A percentile compares a stretch with the other conserved stretches of the same genome.
Evolutionary conservation across 2,888 invertebrate genomes (phyloP).

Genomic region (Leptinotarsa rubiginosa): DNA sequence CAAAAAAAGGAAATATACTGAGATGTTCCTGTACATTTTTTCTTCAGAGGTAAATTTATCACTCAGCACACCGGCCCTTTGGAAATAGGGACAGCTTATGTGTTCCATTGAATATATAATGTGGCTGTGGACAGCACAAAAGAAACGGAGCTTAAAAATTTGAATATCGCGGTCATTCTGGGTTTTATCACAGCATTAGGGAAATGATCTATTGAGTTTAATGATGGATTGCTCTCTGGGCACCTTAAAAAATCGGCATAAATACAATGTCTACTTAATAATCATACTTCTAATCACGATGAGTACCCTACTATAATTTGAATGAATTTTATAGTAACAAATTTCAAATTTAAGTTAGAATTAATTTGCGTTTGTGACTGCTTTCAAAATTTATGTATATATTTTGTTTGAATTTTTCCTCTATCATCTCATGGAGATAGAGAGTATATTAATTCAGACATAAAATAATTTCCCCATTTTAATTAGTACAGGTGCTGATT

Average conservation of each 20-base stretch:
- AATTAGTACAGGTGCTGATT: too few relatives aligned
- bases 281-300: too few relatives aligned
- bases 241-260: slow-evolving; percentile 3
- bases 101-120: slow-evolving; percentile 63
- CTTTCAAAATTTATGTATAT: too few relatives aligned
- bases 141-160: slow-evolving; percentile 67
- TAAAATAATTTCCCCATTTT: too few relatives aligned
- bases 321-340: too few relatives aligned
- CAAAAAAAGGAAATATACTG: not conserved
- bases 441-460: too few relatives aligned
- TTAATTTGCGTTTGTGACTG: too few relatives aligned
- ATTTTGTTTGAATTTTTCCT: too few relatives aligned
- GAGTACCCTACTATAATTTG: too few relatives aligned
- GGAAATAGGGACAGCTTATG: slow-evolving; percentile 53
- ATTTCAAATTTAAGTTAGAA: too few relatives aligned
- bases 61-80: slow-evolving; percentile 32
- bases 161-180: slow-evolving; percentile 68
- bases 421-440: too few relatives aligned
- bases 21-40: slow-evolving; percentile 15
- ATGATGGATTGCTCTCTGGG: slow-evolving; percentile 61
- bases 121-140: slow-evolving; percentile 63
- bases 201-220: slow-evolving; percentile 63
- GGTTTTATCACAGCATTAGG: slow-evolving; percentile 65
- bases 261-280: not conserved
- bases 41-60: slow-evolving; percentile 33